Conservation (phyloP, 2,797 vertebrate genomes). For the Chelidonichthys spinosus region DNA sequence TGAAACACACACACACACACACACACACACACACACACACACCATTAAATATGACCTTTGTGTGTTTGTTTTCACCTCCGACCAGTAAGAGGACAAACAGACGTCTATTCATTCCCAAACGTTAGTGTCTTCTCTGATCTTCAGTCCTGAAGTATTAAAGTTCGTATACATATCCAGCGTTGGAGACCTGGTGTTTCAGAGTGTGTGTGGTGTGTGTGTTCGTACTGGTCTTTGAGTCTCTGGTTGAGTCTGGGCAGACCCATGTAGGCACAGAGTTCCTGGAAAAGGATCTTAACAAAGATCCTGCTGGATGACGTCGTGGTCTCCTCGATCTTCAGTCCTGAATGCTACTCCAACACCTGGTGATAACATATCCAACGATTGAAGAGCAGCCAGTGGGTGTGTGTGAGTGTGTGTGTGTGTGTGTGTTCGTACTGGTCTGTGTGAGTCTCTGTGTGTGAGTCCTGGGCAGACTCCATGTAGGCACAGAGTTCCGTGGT, state of each 20-base stretch:
- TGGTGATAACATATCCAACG: slow-evolving; percentile 54
- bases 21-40: slow-evolving; percentile 19
- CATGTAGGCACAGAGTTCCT: slow-evolving; percentile 99
- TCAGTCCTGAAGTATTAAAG: neutral
- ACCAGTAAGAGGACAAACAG: too few species aligned
- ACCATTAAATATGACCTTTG: neutral
- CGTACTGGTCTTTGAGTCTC: slow-evolving; percentile 94
- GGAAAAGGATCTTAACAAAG: slow-evolving; percentile 99
- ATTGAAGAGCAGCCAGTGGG: neutral
- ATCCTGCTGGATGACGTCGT: slow-evolving; percentile 98
- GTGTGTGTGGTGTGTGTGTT: slow-evolving; percentile 7
- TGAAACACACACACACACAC: slow-evolving; percentile 56
- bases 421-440: too few species aligned
- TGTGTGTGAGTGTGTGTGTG: neutral
- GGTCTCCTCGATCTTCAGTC: slow-evolving; percentile 96
- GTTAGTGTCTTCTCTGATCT: neutral
- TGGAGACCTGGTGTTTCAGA: neutral
- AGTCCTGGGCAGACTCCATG: slow-evolving; percentile 95
- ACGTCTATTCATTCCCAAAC: too few species aligned
- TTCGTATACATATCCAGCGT: neutral
- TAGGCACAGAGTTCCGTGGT: slow-evolving; percentile 97
- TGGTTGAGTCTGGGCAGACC: slow-evolving; percentile 96
- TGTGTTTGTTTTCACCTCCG: neutral
- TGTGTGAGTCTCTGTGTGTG: slow-evolving; percentile 14
- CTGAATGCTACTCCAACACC: slow-evolving; percentile 98